Evolutionary conservation across 1,140 invertebrate genomes (phyloP).

Genomic region (Aphelenchoides avenae): DNA sequence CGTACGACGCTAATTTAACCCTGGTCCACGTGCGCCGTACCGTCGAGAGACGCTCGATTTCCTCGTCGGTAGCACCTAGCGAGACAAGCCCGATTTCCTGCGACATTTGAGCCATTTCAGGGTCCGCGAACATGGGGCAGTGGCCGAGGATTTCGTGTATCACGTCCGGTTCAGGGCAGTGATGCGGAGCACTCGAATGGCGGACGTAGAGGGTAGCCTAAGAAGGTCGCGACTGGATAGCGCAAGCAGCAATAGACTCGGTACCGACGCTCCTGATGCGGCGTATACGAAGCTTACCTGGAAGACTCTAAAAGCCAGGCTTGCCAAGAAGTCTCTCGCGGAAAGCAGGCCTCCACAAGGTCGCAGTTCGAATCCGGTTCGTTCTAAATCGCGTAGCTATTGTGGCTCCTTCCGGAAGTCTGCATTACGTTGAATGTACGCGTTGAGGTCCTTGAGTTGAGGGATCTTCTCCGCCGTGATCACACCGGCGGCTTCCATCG

Average conservation of each 20-base stretch:
- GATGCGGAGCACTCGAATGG: constrained; percentile 86
- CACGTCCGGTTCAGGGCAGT: constrained; percentile 88
- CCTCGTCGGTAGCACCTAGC: constrained; percentile 87
- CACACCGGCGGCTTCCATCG: constrained; percentile 80
- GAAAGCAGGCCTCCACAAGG: constrained; percentile 95
- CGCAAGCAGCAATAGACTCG: no score
- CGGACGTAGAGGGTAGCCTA: constrained; percentile 96
- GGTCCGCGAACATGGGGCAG: constrained; percentile 65
- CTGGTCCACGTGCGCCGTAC: no score
- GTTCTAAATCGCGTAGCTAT: constrained; percentile 65
- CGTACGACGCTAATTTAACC: no score
- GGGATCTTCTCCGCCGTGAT: constrained; percentile 82
- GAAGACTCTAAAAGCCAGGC: constrained; percentile 79
- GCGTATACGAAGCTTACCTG: constrained; percentile 66
- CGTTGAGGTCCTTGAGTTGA: constrained; percentile 88
- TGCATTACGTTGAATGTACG: constrained; percentile 75
- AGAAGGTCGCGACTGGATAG: no score
- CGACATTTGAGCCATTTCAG: constrained; percentile 65
- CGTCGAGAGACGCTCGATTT: constrained; percentile 96
- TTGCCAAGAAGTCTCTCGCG: constrained; percentile 84
- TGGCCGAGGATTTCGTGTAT: constrained; percentile 67
- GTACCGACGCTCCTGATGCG: not conserved
- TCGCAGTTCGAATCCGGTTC: constrained; percentile 87
- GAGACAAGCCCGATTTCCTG: constrained; percentile 70
- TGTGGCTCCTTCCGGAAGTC: not conserved